Evolutionary conservation across 2,113 vertebrate species (phyloP).

Genomic region (Silurus glanis): DNA sequence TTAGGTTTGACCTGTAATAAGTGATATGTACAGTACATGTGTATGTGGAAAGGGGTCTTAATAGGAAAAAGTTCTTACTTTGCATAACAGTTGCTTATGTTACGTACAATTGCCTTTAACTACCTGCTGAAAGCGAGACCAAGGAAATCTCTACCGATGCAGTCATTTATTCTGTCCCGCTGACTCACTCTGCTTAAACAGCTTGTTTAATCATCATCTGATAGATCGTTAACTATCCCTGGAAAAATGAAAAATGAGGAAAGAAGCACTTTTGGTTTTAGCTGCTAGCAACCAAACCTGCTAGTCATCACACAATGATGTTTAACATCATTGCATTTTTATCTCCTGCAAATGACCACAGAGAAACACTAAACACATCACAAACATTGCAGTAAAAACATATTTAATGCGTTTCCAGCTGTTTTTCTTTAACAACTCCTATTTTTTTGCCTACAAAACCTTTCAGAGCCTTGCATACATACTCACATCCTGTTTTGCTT

Average conservation of each 20-base stretch:
- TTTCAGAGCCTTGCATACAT: not conserved
- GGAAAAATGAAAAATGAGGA: not conserved
- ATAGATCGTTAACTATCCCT: not conserved
- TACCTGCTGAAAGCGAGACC: not conserved
- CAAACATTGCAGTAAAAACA: not conserved
- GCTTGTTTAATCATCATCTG: not conserved
- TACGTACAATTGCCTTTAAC: not conserved
- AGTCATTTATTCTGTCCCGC: not conserved
- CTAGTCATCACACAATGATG: not conserved
- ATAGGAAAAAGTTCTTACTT: not conserved
- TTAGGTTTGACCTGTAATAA: not conserved
- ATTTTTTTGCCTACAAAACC: not conserved
- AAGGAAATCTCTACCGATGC: not conserved
- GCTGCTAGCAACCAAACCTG: not conserved
- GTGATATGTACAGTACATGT: slow-evolving; percentile 3
- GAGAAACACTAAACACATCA: not conserved
- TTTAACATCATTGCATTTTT: not conserved
- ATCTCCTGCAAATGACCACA: not conserved
- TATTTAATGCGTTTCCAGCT: not conserved
- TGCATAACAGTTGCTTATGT: not conserved
- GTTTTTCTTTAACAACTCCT: not conserved
- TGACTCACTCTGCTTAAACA: not conserved
- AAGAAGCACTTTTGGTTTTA: not conserved
- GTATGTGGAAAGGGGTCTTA: not conserved
- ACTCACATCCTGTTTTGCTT: not conserved